Conservation (phyloP, 1,140 invertebrate species). For the Lithobius niger region DNA sequence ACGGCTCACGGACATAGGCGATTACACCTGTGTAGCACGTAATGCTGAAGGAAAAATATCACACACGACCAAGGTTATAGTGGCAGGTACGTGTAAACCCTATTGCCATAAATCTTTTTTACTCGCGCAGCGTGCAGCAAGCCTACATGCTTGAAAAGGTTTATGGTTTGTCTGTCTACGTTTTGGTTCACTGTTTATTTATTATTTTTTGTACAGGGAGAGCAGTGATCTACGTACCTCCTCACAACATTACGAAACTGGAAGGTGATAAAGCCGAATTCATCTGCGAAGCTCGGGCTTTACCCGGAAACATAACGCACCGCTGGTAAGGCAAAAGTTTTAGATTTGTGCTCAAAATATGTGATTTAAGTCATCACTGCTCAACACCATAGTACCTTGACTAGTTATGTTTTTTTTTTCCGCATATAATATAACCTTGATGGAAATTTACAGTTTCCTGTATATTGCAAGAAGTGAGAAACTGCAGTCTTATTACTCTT, state of each 20-base stretch:
- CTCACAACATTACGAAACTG: slow-evolving; percentile 84
- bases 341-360: no score
- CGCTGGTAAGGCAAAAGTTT: slow-evolving; percentile 58
- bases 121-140: neutral
- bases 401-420: no score
- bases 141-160: no score
- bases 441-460: no score
- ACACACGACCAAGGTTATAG: slow-evolving; percentile 83
- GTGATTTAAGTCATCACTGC: neutral
- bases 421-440: no score
- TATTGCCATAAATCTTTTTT: neutral
- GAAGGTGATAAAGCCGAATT: slow-evolving; percentile 90
- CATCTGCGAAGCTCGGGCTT: slow-evolving; percentile 83
- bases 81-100: slow-evolving; percentile 61
- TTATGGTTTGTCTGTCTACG: no score
- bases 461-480: no score
- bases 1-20: slow-evolving; percentile 80
- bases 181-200: neutral
- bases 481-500: no score
- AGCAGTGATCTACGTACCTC: slow-evolving; percentile 70
- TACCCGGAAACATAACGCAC: slow-evolving; percentile 89
- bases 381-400: neutral
- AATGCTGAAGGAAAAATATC: slow-evolving; percentile 90
- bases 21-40: slow-evolving; percentile 84
- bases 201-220: slow-evolving; percentile 45